Base-by-base conservation (phyloP, 2,113 vertebrate species). In the Geococcyx californianus region DNA sequence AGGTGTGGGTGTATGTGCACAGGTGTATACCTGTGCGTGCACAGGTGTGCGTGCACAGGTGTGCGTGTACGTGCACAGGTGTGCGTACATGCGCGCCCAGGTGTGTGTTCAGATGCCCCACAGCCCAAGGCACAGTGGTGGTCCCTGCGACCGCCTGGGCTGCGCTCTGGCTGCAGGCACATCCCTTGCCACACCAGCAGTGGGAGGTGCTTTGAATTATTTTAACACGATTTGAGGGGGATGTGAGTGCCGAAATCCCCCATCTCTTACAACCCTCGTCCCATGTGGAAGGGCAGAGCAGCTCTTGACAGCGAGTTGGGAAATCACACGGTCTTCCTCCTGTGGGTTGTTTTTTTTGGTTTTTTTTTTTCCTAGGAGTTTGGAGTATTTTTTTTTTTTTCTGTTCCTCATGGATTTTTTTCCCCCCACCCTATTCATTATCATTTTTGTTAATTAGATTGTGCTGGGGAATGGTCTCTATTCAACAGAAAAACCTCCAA, bases 401-500 rank as follows among this genome's bases (percentile, higher is more conserved):
- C 76, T 45, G 3, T 42, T 77, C 52, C 36, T 23, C 34, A 3
- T 56, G 62, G 74, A 21, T 29, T 84, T 33, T 59, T 64, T 69
- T 64, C 9, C 16, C 16, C n/a, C 83, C 79, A 15, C 74, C 70
- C 24, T 23, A 10, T 82, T 89, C 93, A 52, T 94, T 94, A 90
- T 74, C 87, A 81, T 88, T 92, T 91, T 74, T 94, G 86, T 94
- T 97, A 97, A 97, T 97, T 96, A 91, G 95, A 51, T 94, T 29
- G 95, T 96, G 97, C 73, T 69, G 90, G 93, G 89, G 69, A 93
- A 38, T 4, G 16, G 78, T 97, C 93, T 96, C 93, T 93, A 92
- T 97, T 95, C 54, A 90, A 88, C 54, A 84, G 88, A 11, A 40
- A 33, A 92, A 54, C 68, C 88, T 89, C 76, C 3, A 72, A 69